Base-by-base conservation (phyloP, 2,797 vertebrate species). In the Eurystomus glaucurus region DNA sequence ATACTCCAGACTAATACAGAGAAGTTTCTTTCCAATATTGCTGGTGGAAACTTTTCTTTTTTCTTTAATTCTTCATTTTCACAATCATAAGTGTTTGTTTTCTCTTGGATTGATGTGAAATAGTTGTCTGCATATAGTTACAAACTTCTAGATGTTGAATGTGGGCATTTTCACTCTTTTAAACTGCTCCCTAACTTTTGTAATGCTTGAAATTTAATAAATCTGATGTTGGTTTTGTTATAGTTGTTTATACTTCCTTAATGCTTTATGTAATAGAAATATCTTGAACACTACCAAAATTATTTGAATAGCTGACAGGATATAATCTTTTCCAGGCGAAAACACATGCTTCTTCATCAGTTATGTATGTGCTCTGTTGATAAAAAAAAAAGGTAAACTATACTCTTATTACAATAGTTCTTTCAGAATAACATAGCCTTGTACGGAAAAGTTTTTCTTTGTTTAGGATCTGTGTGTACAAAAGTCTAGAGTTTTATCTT, bases 171-270 rank as follows among this genome's bases (percentile, higher is more conserved):
- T 50, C 35, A 52, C 12, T 66, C 6, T 62, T 60, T 65, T 57
- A 39, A 84, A 69, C 43, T 66, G 31, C 10, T 93, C 17, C 39
- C 15, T 60, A 31, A 48, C 71, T 76, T 92, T 83, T 93, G 57
- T 89, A 60, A 68, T 39, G 39, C 69, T 87, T 91, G 51, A 77
- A 94, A 76, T 89, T 35, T 35, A 97, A 97, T 97, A 93, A 97
- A 97, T 33, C 93, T 78, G 7, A 18, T 83, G 28, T 84, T 89
- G 37, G 6, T 71, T 94, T 94, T 3, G 1, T 72, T 86, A 43
- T 7, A 26, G 26, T 66, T 76, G 26, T 81, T 74, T 68, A 9
- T 54, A 17, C 14, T 72, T 80, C 7, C 7, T 58, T 78, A 55
- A 60, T 35, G 25, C 6, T 90, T 87, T 60, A 21, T 52, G 9